Evolutionary conservation across 2,797 vertebrate species (phyloP), one percentile per base, ranked within the genome.

Genomic region (Phataginus tetradactyla): DNA sequence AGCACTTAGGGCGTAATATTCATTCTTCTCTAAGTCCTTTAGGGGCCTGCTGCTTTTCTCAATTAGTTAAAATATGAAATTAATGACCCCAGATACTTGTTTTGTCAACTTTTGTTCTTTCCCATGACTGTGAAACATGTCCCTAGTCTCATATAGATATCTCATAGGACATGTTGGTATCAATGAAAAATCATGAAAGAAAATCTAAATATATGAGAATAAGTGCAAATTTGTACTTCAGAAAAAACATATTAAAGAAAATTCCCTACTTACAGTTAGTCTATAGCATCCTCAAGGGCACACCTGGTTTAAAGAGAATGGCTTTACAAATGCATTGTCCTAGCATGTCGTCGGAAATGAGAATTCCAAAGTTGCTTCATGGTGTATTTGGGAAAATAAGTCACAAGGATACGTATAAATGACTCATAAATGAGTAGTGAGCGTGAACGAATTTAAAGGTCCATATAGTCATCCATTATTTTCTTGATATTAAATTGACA

Each of bases 371-470:
- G 81, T 93, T 29, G 74, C 23, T 55, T 95, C 20, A 51, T 85
- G 32, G 61, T 83, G 18, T 89, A 45, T 61, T 93, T 94, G 34
- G 78, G 45, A n/a, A 95, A 87, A 81, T 81, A 78, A 59, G 71
- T 91, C 61, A 85, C 10, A 59, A 25, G 29, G 4, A 20, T 94
- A 88, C 51, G 8, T 83, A 72, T 93, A 94, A 87, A 78, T 96
- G 84, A 96, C 91, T 94, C 57, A 81, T 90, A 96, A 90, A n/a
- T 91, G 71, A 96, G 81, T 15, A 94, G 57, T 75, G 34, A 93
- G n/a, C 91, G 20, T 95, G 69, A 93, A 92, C 5, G 89, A 85
- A 92, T 75, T 55, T 92, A 61, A 86, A 95, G 92, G 39, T 86
- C 34, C 34, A 77, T 68, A 51, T 83, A 96, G 75, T 61, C 45